Base-by-base conservation (phyloP, 2,888 invertebrate genomes). In the Plutella xylostella region DNA sequence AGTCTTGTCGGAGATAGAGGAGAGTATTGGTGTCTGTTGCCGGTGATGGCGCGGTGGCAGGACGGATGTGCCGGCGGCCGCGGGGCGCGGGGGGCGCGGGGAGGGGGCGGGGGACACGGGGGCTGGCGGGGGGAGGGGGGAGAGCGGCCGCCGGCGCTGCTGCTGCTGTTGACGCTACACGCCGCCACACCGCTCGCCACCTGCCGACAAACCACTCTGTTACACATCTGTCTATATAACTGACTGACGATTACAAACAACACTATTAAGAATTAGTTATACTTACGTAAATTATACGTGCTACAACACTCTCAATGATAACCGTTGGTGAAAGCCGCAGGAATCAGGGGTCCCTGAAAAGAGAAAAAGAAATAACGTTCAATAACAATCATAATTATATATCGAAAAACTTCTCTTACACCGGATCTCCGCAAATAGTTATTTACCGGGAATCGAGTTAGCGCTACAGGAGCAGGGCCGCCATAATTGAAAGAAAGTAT, bases 251-350 rank as follows among this genome's bases (percentile, higher is more conserved):
- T n/a, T n/a, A n/a, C n/a, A n/a, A n/a, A n/a, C n/a, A n/a, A n/a
- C n/a, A n/a, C n/a, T n/a, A n/a, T n/a, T n/a, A 28, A 28, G 6
- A 6, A 28, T 12, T 28, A 28, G 6, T 9, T 22, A 22, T 82
- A 84, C 85, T 85, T 60, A 85, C 84, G 76, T 78, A 72, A 74
- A 78, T 74, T 77, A 76, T 78, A 80, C 82, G 78, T 82, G 78
- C 80, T 83, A 75, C 68, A 73, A 80, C 79, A 76, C 87, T 86
- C 86, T 93, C 92, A 93, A 91, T 96, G 96, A 89, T 96, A 96
- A 87, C 97, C 97, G 89, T 97, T 97, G 89, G 96, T 96, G 88
- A 96, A 97, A 87, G 96, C 96, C 87, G 96, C 95, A 86, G 96
- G 96, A 90, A 97, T 96, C 89, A 97, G 89, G 78, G 96, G 94